Evolutionary conservation across 2,888 invertebrate species (phyloP), one percentile per base, ranked within the genome.

Genomic region (Lacanobia wlatinum): DNA sequence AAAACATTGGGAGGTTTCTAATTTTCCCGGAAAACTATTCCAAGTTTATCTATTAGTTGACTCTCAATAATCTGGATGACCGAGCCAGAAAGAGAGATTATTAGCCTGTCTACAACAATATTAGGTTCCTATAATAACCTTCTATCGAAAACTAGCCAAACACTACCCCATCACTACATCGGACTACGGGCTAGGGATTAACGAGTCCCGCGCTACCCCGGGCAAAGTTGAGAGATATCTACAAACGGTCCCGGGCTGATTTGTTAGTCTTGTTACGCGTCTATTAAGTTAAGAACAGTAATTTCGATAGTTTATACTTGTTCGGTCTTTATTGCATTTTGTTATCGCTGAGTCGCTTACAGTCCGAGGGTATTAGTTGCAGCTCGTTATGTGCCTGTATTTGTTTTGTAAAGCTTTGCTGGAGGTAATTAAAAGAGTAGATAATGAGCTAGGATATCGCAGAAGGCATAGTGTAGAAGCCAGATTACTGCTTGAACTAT

Each of bases 251-350:
- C 83, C 73, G 76, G 84, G 76, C 82, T 86, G 86, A 87, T 85
- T 86, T 87, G 86, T 86, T 86, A 87, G 86, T 82, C 86, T 85
- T 86, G 83, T 85, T 87, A 84, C 78, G 85, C 82, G 80, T 83
- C 87, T 83, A 86, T 86, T 85, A 87, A 87, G 87, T 87, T 83
- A 87, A 80, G 77, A 87, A 74, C 74, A 77, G 82, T 85, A 76
- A 85, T 83, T 83, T 83, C 78, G 76, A 85, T 84, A 84, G 86
- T 84, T 77, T 79, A 70, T 76, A 65, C 73, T 75, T 72, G 73
- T 82, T 73, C 16, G 10, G 69, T 55, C 34, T 73, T 73, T 70
- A 80, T 62, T 73, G 70, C 53, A 53, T 70, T 80, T 46, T 55
- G 38, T 55, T 82, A 58, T 78, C 28, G 62, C 40, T 66, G 18